These are phyloP conservation scores for Glyphotaelius pellucidus DNA, from an alignment of 2,888 invertebrate genomes.

Conservation along the genomic window DNA sequence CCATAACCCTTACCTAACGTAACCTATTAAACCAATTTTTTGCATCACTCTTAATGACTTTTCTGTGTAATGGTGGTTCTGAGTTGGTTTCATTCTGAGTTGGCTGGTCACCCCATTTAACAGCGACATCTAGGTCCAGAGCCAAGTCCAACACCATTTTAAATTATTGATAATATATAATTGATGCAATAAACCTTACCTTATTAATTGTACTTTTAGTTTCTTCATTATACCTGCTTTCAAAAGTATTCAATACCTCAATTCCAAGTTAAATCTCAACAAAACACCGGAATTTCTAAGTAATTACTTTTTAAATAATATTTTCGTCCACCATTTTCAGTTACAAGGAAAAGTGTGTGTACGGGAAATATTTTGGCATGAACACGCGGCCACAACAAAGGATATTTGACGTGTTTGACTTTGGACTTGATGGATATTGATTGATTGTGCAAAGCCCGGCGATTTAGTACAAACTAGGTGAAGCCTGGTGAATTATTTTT, in stretches of 20 bases:
- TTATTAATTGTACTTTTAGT: not conserved
- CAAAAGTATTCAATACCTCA: not conserved
- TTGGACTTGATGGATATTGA: slow-evolving; percentile 37
- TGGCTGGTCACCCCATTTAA: too few relatives aligned
- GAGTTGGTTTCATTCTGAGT: too few relatives aligned
- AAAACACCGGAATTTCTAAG: not conserved
- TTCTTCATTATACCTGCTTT: not conserved
- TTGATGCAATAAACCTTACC: too few relatives aligned
- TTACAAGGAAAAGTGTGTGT: not conserved
- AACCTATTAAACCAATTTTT: too few relatives aligned
- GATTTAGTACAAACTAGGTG: not conserved
- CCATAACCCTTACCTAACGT: too few relatives aligned
- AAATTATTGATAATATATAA: too few relatives aligned
- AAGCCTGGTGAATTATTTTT: not conserved
- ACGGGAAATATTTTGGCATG: not conserved
- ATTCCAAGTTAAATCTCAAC: not conserved
- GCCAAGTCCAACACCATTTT: too few relatives aligned
- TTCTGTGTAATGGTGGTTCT: too few relatives aligned
- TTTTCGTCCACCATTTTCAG: not conserved
- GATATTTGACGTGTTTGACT: slow-evolving; percentile 20
- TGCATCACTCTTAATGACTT: too few relatives aligned
- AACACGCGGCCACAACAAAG: not conserved
- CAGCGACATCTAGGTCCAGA: too few relatives aligned
- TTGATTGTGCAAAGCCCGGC: not conserved
- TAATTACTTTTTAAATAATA: not conserved